These are phyloP conservation scores for Eledona agricola DNA, from an alignment of 2,888 invertebrate genomes.

Conservation along the genomic window DNA sequence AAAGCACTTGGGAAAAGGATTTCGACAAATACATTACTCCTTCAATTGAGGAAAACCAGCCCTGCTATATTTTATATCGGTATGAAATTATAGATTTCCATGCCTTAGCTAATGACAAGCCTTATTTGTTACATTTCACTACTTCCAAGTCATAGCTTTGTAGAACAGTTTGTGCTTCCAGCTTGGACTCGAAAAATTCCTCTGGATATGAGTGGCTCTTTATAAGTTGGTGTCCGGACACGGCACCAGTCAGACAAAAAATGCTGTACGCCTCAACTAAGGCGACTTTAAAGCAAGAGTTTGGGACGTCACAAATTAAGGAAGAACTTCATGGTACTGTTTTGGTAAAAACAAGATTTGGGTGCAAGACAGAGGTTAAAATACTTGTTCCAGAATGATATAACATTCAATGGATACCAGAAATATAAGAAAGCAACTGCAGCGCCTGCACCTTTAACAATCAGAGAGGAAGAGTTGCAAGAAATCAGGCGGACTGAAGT, in stretches of 20 bases:
- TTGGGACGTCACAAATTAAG: conserved; percentile 92
- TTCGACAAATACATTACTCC: conserved; percentile 79
- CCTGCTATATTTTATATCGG: conserved; percentile 92
- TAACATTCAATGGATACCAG: conserved; percentile 82
- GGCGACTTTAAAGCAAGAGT: conserved; percentile 95
- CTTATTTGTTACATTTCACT: no score
- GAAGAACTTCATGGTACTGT: conserved; percentile 93
- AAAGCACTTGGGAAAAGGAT: conserved; percentile 85
- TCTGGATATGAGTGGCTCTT: conserved; percentile 92
- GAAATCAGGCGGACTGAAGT: conserved; percentile 78
- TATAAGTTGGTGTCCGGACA: conserved; percentile 94
- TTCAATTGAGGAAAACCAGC: conserved; percentile 79
- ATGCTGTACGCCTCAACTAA: conserved; percentile 99
- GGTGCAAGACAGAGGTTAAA: neutral
- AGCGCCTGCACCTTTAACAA: conserved; percentile 90
- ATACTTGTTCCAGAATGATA: conserved; percentile 71
- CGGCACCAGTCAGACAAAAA: conserved; percentile 89
- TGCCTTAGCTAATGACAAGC: no score
- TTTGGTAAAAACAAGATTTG: conserved; percentile 63
- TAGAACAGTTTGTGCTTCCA: conserved; percentile 50
- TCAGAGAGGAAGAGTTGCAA: conserved; percentile 84
- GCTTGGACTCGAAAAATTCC: conserved; percentile 80
- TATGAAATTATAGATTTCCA: conserved; percentile 49
- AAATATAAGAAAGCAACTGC: conserved; percentile 79
- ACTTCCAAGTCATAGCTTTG: conserved; percentile 6